Evolutionary conservation across 2,888 invertebrate species (phyloP).

Genomic region (Coelinius sp.): DNA sequence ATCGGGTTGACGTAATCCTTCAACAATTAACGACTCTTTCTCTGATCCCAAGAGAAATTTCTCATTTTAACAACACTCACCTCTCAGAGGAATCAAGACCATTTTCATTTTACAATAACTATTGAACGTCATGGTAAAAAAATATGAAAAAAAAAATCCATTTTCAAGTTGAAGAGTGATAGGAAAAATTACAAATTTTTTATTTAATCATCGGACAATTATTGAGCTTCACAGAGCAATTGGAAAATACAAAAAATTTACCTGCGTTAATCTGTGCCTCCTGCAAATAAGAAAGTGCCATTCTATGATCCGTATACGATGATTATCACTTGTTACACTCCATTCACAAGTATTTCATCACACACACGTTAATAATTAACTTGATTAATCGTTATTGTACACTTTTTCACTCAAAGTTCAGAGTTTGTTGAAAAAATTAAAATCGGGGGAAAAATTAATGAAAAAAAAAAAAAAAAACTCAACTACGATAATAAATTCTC

Average conservation of each 20-base stretch:
- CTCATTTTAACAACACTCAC: too few relatives aligned
- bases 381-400: constrained; percentile 33
- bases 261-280: constrained; percentile 66
- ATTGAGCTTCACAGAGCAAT: background rate
- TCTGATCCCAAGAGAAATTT: too few relatives aligned
- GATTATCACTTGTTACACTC: constrained; percentile 62
- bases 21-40: background rate
- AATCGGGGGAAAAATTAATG: constrained; percentile 69
- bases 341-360: constrained; percentile 54
- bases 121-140: too few relatives aligned
- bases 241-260: constrained; percentile 48
- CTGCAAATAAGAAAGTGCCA: constrained; percentile 66
- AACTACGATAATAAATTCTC: constrained; percentile 34
- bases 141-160: too few relatives aligned
- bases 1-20: background rate
- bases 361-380: background rate
- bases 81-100: too few relatives aligned
- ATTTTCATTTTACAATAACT: too few relatives aligned
- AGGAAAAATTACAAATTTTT: too few relatives aligned
- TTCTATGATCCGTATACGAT: constrained; percentile 60
- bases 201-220: background rate
- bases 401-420: constrained; percentile 37
- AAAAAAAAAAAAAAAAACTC: constrained; percentile 53
- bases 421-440: constrained; percentile 48
- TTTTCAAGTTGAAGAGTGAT: background rate